Conservation (phyloP, 2,888 invertebrate species). For the Drosophila flavopinicola region DNA sequence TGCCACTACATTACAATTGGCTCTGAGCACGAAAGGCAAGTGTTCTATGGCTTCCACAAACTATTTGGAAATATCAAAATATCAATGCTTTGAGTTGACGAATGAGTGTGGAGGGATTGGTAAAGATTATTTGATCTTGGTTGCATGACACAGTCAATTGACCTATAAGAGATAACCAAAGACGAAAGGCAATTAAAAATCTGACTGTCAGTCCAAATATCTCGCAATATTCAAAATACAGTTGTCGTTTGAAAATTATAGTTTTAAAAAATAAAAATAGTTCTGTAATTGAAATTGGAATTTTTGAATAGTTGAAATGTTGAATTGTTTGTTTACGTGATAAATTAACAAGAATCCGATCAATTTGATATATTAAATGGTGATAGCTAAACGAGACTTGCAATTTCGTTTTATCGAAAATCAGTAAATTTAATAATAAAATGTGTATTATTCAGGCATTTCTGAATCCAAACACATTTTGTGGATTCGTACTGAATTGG, state of each 20-base stretch:
- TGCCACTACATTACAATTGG: slow-evolving; percentile 33
- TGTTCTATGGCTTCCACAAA: slow-evolving; percentile 43
- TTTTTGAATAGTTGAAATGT: background rate
- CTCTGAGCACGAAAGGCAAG: slow-evolving; percentile 19
- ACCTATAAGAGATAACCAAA: slow-evolving; percentile 22
- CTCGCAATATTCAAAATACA: slow-evolving; percentile 28
- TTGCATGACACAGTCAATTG: slow-evolving; percentile 63
- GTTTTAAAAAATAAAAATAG: background rate
- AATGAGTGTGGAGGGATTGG: background rate
- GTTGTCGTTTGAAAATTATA: slow-evolving; percentile 28
- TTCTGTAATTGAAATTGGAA: background rate
- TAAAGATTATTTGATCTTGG: slow-evolving; percentile 41
- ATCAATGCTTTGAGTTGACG: slow-evolving; percentile 8
- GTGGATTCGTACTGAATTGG: too few relatives aligned
- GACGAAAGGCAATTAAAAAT: slow-evolving; percentile 37
- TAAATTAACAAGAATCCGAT: too few relatives aligned
- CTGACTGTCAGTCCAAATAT: slow-evolving; percentile 4
- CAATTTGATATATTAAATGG: too few relatives aligned
- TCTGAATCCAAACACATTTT: too few relatives aligned
- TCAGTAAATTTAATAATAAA: too few relatives aligned
- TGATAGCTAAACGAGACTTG: too few relatives aligned
- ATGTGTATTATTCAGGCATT: too few relatives aligned
- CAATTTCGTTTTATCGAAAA: too few relatives aligned
- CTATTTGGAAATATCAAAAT: slow-evolving; percentile 45
- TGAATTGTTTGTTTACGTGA: background rate